phyloP scores from a whole-genome alignment of 2,113 vertebrate species.

The Brachirus orientalis region DNA sequence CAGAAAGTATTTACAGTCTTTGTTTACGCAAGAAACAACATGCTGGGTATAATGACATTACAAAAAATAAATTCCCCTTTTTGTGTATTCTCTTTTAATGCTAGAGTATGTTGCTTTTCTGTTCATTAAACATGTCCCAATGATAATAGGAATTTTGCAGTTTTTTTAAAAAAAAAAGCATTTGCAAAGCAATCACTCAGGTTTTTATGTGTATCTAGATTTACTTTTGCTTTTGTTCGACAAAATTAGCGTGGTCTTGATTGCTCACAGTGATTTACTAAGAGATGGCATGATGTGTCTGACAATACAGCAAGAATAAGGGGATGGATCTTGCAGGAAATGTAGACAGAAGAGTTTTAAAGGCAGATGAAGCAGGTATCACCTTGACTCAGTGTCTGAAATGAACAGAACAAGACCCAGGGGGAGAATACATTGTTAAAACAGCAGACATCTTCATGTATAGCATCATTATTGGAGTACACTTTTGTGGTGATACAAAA shows the following conservation, averaged over 20 bases:
- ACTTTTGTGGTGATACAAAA: too few species aligned
- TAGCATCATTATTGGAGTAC: too few species aligned
- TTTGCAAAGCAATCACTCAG: constrained; percentile 20
- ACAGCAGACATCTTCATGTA: too few species aligned
- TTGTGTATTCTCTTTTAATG: constrained; percentile 7
- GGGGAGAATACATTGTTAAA: constrained; percentile 5
- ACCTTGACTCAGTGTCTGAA: constrained; percentile 34
- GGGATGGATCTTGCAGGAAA: constrained; percentile 46
- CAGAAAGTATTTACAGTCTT: constrained; percentile 16
- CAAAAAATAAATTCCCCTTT: constrained; percentile 17
- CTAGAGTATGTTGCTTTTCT: neutral
- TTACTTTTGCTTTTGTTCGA: constrained; percentile 30
- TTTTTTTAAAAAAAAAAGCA: constrained; percentile 32
- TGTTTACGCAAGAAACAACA: neutral
- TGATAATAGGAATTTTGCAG: constrained; percentile 22
- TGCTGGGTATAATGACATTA: constrained; percentile 18
- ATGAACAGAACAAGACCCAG: constrained; percentile 25
- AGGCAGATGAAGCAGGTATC: constrained; percentile 37
- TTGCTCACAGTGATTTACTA: too few species aligned
- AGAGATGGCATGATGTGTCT: constrained; percentile 49
- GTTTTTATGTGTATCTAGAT: constrained; percentile 25
- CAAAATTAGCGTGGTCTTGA: constrained; percentile 41
- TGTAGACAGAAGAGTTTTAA: constrained; percentile 51
- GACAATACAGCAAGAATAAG: constrained; percentile 58
- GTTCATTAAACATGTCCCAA: constrained; percentile 10